A percentile compares a stretch with the other conserved stretches of the same genome.
These are phyloP conservation scores for Trachemys scripta DNA, from an alignment of 2,113 vertebrate genomes.

Conservation along the genomic window DNA sequence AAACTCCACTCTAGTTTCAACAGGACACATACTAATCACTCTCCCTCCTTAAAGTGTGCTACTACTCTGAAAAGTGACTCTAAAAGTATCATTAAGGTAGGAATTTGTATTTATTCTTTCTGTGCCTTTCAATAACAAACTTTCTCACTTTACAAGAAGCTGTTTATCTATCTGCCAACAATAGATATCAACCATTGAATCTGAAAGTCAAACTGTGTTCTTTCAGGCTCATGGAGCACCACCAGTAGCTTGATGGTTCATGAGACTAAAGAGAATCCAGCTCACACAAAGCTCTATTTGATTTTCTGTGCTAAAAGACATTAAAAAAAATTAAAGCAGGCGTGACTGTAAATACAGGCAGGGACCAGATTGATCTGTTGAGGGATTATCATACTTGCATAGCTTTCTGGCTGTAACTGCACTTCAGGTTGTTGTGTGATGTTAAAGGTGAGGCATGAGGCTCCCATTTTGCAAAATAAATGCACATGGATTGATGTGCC, in stretches of 20 bases:
- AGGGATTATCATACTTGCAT: not conserved
- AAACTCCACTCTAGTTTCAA: not conserved
- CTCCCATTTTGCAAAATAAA: fast-evolving
- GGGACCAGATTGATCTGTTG: not conserved
- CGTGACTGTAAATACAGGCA: not conserved
- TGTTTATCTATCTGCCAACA: not conserved
- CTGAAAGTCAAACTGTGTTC: not conserved
- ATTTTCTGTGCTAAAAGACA: not conserved
- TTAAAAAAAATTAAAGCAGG: not conserved
- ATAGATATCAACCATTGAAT: fast-evolving
- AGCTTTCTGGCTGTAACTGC: not conserved
- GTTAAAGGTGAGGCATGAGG: not conserved
- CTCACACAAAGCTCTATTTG: not conserved
- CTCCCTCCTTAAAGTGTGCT: not conserved
- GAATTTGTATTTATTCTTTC: not conserved
- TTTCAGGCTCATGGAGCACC: not conserved
- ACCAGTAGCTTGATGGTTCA: fast-evolving
- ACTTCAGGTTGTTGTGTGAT: not conserved
- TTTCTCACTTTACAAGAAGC: not conserved
- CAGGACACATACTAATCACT: not conserved
- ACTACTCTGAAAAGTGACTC: not conserved
- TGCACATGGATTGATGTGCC: fast-evolving
- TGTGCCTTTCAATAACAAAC: not conserved
- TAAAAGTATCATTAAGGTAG: not conserved
- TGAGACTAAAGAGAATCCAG: not conserved